These are phyloP conservation scores for Vanacampus margaritifer DNA, from an alignment of 2,113 vertebrate genomes.

Conservation along the genomic window DNA sequence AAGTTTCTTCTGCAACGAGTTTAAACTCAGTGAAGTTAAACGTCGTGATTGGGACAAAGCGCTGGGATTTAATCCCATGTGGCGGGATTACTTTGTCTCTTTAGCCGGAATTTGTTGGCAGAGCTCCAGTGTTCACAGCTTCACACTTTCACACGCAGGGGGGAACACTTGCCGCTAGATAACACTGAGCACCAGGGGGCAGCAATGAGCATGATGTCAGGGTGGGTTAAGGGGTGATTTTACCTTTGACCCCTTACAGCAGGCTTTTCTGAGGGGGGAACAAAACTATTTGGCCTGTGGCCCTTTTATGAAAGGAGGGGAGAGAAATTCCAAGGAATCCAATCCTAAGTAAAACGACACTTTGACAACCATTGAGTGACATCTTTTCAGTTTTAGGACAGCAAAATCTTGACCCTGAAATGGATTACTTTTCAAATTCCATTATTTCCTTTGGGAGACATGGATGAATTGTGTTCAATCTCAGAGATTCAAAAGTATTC, in stretches of 20 bases:
- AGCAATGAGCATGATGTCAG: conserved; percentile 38
- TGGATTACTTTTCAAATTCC: neutral
- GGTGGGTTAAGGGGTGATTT: conserved; percentile 10
- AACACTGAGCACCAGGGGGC: conserved; percentile 44
- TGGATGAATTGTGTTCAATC: neutral
- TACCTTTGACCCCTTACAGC: conserved; percentile 49
- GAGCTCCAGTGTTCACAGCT: conserved; percentile 27
- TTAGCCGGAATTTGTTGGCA: conserved; percentile 24
- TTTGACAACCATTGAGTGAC: neutral
- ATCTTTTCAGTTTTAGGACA: neutral
- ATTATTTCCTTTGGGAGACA: neutral
- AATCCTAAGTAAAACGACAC: neutral
- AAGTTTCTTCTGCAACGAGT: neutral
- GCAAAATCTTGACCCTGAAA: neutral
- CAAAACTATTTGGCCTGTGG: conserved; percentile 44
- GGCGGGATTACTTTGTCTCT: conserved; percentile 26
- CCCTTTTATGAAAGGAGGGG: conserved; percentile 29
- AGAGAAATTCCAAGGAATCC: neutral
- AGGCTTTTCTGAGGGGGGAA: conserved; percentile 41
- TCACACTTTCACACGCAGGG: conserved; percentile 18
- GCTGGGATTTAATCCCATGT: conserved; percentile 19
- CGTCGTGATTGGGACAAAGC: conserved; percentile 20
- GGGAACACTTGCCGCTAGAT: conserved; percentile 1
- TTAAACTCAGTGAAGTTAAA: conserved; percentile 22
- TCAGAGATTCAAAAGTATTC: neutral